Evolutionary conservation across 2,113 vertebrate species (phyloP), one percentile per base, ranked within the genome.

Genomic region (Xiphias gladius): DNA sequence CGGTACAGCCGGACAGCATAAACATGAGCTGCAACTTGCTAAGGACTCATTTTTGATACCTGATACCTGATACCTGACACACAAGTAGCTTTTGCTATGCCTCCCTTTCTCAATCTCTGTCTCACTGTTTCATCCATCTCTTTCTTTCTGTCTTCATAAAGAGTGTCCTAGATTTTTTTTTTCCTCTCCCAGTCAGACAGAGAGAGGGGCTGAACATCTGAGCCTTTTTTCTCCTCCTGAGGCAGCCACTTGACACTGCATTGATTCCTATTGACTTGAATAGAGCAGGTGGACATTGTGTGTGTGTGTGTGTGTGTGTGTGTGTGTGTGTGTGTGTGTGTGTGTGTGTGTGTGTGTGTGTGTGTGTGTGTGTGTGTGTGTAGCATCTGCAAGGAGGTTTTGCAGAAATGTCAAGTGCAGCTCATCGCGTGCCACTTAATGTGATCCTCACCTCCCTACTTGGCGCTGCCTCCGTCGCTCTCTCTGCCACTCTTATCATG

Each of bases 241-340:
- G 20, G 73, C 59, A 76, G 13, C 76, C 72, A 79, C 82, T 90
- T 76, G 67, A 90, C 62, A 80, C 46, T 2, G 17, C 37, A 71
- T 41, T 1, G 11, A 77, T 82, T 79, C 35, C 61, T 66, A 41
- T 83, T 6, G 0, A 73, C 48, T 68, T 85, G 65, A 89, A 77
- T 80, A 46, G 71, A 89, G 85, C 88, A 92, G 83, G 88, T 88
- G 84, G 66, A 85, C 17, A 20, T 7, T 55, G 66, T 82, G 32
- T 37, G 43, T 80, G 46, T 62, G 61, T 26, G 48, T n/a, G n/a
- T n/a, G n/a, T n/a, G 73, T 6, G 6, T 35, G 32, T 58, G 26
- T 71, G 39, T 67, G 66, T 52, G 37, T 37, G 46, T 43, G 46
- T 54, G 73, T 6, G 6, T 35, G 32, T 58, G 26, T 71, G 39